Evolutionary conservation across 2,113 vertebrate genomes (phyloP).

Genomic region (Phaethon lepturus): DNA sequence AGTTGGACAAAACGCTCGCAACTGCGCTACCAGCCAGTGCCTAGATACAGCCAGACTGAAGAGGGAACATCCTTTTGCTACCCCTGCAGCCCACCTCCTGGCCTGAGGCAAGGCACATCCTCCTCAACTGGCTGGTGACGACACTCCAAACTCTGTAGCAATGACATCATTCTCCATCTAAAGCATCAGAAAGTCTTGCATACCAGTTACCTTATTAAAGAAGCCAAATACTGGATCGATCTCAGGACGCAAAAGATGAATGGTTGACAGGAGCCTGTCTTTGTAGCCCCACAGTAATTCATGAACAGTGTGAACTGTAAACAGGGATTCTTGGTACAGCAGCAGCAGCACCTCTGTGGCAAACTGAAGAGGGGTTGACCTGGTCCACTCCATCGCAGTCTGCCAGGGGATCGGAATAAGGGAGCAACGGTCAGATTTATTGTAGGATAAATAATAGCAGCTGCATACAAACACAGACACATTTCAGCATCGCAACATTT

Average conservation of each 20-base stretch:
- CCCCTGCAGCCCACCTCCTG: background rate
- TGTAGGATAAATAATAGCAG: background rate
- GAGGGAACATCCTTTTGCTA: background rate
- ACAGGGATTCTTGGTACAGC: constrained; percentile 77
- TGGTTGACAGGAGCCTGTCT: constrained; percentile 80
- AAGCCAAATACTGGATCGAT: constrained; percentile 86
- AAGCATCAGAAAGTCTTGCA: background rate
- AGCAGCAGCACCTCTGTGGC: constrained; percentile 67
- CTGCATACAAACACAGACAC: background rate
- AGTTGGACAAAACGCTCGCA: background rate
- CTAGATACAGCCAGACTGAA: background rate
- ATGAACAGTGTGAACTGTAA: constrained; percentile 78
- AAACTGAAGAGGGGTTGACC: constrained; percentile 7
- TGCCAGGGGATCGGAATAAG: constrained; percentile 40
- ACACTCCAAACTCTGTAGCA: background rate
- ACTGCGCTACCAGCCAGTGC: background rate
- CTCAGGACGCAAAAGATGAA: constrained; percentile 15
- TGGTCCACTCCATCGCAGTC: constrained; percentile 84
- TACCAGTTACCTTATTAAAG: constrained; percentile 85
- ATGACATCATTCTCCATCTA: background rate
- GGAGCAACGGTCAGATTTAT: background rate
- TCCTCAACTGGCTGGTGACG: background rate
- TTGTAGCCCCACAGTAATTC: constrained; percentile 94
- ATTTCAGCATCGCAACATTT: background rate
- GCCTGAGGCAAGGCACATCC: background rate